phyloP scores from a whole-genome alignment of 1,140 invertebrate genomes.

The Drosophila ohnishii region DNA sequence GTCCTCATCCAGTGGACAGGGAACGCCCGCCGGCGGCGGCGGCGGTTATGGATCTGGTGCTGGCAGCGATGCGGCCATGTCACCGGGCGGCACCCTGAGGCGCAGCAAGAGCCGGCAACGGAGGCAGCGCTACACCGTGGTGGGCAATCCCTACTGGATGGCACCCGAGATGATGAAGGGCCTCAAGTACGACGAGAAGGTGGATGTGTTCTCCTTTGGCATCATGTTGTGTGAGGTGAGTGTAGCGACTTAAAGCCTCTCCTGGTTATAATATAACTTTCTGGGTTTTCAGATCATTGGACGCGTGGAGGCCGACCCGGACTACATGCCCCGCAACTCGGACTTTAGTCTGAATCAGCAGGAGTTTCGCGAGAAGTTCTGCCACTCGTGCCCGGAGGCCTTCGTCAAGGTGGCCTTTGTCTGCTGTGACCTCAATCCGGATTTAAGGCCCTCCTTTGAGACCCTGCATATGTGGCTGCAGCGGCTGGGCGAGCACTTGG shows the following conservation, averaged over 20 bases:
- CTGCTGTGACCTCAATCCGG: slow-evolving; percentile 94
- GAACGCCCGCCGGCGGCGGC: background rate
- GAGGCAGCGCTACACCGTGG: slow-evolving; percentile 86
- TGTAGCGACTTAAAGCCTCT: background rate
- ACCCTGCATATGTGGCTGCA: slow-evolving; percentile 93
- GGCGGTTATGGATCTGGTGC: slow-evolving; percentile 20
- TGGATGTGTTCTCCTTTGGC: slow-evolving; percentile 98
- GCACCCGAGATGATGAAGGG: slow-evolving; percentile 99
- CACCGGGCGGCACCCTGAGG: slow-evolving; percentile 82
- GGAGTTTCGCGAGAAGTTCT: slow-evolving; percentile 94
- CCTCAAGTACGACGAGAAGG: slow-evolving; percentile 97
- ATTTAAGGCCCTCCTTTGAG: slow-evolving; percentile 93
- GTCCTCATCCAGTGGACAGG: background rate
- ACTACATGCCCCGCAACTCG: slow-evolving; percentile 93
- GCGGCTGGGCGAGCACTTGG: slow-evolving; percentile 88
- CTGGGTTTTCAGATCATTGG: slow-evolving; percentile 90
- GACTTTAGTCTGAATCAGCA: slow-evolving; percentile 96
- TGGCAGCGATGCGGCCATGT: slow-evolving; percentile 48
- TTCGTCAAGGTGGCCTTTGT: slow-evolving; percentile 94
- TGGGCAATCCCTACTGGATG: slow-evolving; percentile 99
- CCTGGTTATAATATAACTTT: background rate
- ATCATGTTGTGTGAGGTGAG: slow-evolving; percentile 96
- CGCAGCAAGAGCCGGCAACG: slow-evolving; percentile 83
- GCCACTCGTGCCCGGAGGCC: slow-evolving; percentile 92
- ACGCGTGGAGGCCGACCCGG: slow-evolving; percentile 95